A percentile compares a stretch with the other conserved stretches of the same genome.
Conservation (phyloP, 2,797 vertebrate species). For the Tamandua tetradactyla region DNA sequence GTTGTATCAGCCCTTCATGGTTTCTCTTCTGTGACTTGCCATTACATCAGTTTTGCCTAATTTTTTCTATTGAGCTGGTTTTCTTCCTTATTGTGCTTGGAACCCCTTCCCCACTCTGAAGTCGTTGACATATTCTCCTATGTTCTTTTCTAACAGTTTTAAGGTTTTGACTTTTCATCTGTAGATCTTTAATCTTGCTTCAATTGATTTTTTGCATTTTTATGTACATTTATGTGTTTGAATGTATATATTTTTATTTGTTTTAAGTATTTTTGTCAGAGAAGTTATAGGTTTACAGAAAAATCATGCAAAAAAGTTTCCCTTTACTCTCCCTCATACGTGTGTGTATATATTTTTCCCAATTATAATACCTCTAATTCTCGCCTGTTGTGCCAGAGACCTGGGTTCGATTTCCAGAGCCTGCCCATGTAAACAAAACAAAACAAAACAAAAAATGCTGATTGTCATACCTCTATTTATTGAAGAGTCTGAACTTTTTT, state of each 20-base stretch:
- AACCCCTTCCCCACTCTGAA: neutral
- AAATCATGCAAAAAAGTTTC: too few relatives aligned
- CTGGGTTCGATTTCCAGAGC: too few relatives aligned
- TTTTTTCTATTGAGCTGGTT: neutral
- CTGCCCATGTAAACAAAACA: too few relatives aligned
- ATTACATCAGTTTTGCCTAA: neutral
- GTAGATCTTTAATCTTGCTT: neutral
- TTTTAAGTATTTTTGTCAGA: too few relatives aligned
- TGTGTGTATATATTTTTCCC: neutral
- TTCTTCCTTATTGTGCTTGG: constrained; percentile 5
- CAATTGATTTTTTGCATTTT: neutral
- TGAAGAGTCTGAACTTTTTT: neutral
- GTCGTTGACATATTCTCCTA: neutral
- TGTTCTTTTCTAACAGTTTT: neutral
- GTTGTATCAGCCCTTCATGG: neutral
- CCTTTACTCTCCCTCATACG: too few relatives aligned
- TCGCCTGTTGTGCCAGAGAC: too few relatives aligned
- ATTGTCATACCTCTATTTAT: too few relatives aligned
- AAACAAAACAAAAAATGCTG: too few relatives aligned
- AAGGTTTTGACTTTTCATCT: neutral
- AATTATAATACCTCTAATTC: too few relatives aligned
- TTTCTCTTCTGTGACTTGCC: constrained; percentile 27
- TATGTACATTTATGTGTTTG: neutral
- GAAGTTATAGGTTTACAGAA: too few relatives aligned
- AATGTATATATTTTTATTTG: neutral